Evolutionary conservation across 2,113 vertebrate species (phyloP), one percentile per base, ranked within the genome.

Genomic region (Dicaeum eximium): DNA sequence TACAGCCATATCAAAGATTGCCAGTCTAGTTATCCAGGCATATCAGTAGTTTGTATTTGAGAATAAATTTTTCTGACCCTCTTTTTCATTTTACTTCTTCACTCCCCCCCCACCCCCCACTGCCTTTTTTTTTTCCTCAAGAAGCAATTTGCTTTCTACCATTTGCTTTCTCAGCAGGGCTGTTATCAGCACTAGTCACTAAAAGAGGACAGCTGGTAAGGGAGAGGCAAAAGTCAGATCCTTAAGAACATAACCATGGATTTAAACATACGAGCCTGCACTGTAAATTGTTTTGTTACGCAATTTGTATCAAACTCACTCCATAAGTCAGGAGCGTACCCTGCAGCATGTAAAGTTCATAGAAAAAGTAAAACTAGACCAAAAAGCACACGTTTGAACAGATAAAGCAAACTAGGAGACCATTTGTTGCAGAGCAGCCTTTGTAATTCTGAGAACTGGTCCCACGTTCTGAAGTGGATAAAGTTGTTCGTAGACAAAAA

Each of bases 141-240:
- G 38, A 37, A 95, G 81, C 77, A 84, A 78, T 95, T 95, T 95
- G 77, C 71, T 86, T 82, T 86, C n/a, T 90, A 69, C 92, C n/a
- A 57, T 95, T 90, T 95, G 72, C 91, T 91, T 94, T 90, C 94
- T 88, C 92, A 89, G 86, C 94, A 87, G 82, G 80, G 65, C 40
- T 81, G 86, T 84, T 83, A 54, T 53, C 38, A 80, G 66, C 78
- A 48, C 19, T 4, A 92, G 50, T 95, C 88, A 80, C 58, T 90
- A 83, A 75, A 53, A 44, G 33, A 60, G 86, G 66, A 86, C 95
- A 97, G 95, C 96, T 96, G 96, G 90, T 70, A 96, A 85, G 73
- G 33, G 67, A 86, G 56, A 90, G 95, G 71, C 61, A 87, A 74
- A 79, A 92, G 84, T 60, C 80, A 33, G 40, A 66, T 44, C 69